Conservation (phyloP, 2,888 invertebrate genomes). For the Limnephilus lunatus region DNA sequence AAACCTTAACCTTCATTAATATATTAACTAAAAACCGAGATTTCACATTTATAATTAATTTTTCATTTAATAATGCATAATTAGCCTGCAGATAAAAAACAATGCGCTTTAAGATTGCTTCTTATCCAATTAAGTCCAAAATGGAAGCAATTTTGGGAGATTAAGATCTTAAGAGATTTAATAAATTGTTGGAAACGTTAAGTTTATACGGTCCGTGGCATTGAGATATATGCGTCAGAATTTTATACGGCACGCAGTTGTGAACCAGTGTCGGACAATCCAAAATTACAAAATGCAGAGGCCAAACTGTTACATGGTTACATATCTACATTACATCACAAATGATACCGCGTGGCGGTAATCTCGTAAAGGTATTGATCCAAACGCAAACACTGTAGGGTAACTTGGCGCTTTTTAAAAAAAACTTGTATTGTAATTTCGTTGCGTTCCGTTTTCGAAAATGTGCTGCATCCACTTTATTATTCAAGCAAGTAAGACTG, state of each 20-base stretch:
- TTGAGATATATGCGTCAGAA: neutral
- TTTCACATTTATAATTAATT: neutral
- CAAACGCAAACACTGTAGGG: too few relatives aligned
- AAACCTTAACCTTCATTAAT: slow-evolving; percentile 31
- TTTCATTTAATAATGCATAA: neutral
- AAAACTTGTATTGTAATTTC: too few relatives aligned
- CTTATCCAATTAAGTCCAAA: neutral
- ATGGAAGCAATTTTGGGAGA: neutral
- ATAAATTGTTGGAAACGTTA: neutral
- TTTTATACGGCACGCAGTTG: neutral
- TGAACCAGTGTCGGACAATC: neutral
- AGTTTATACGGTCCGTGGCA: neutral
- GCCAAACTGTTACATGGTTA: neutral
- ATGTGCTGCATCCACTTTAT: too few relatives aligned
- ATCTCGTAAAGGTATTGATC: neutral
- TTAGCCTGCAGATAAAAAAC: neutral
- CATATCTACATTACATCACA: neutral
- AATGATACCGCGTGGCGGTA: neutral
- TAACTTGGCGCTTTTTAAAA: too few relatives aligned
- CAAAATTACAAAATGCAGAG: neutral
- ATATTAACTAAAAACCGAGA: neutral
- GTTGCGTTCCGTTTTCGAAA: too few relatives aligned
- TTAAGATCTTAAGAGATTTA: neutral
- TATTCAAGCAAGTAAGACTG: too few relatives aligned
- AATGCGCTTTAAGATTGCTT: neutral